Evolutionary conservation across 2,888 invertebrate species (phyloP), one percentile per base, ranked within the genome.

Genomic region (Petrophora chlorosata): DNA sequence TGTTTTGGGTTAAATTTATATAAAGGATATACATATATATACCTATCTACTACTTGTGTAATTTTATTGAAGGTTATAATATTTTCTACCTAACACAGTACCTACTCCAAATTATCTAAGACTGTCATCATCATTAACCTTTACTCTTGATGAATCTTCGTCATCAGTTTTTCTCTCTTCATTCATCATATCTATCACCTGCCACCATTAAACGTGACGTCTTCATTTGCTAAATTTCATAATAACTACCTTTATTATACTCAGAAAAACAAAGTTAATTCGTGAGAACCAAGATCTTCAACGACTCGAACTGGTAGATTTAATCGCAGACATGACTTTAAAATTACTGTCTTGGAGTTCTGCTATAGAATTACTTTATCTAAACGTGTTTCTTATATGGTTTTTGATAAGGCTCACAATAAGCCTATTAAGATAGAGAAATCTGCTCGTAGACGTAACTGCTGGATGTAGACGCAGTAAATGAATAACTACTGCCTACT

Each of bases 121-220:
- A 16, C 17, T 46, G n/a, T 39, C 49, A 45, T 53, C 55, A 41
- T 53, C 53, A 53, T 53, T 57, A 60, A 69, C 57, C 70, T 71
- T 68, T 77, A 68, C 60, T 70, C 61, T 70, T 61, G 50, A 63
- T 63, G 40, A 53, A 56, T 57, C 52, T 61, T 44, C 32, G 48
- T 53, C 42, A 29, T 32, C 40, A 46, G 12, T 44, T 55, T 35
- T 33, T 49, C 28, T 39, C 15, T 30, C 40, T 36, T 49, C 58
- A 67, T 73, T 51, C 45, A 66, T 70, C 61, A 65, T 43, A 40
- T 53, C 34, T 67, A 67, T 57, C 60, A 54, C 40, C 13, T 53
- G 45, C 22, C 35, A 43, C 35, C 28, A 45, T 55, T 39, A 38
- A 40, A 47, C 30, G 42, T 35, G 44, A 53, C 42, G 39, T 49